Evolutionary conservation across 1,140 invertebrate species (phyloP).

Genomic region (Rhagoletis zephyria): DNA sequence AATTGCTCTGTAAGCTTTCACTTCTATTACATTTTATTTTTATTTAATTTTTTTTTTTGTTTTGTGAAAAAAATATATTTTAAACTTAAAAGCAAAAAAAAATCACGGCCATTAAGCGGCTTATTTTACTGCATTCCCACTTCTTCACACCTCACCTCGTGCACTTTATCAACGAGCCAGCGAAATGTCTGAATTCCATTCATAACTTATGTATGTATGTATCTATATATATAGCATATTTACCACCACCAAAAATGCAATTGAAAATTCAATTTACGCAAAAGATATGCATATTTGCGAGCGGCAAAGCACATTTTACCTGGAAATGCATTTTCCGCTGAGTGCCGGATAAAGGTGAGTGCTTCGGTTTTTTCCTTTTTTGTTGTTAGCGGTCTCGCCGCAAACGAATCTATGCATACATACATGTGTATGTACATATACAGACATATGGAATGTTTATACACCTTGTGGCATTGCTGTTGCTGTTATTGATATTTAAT

Average conservation of each 20-base stretch:
- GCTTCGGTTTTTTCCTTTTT: background rate
- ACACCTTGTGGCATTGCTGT: background rate
- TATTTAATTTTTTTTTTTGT: too few relatives aligned
- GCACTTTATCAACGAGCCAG: background rate
- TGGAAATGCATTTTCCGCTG: slow-evolving; percentile 45
- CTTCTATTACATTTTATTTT: too few relatives aligned
- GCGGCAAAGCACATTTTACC: slow-evolving; percentile 5
- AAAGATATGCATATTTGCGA: slow-evolving; percentile 33
- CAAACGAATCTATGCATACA: background rate
- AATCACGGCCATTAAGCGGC: background rate
- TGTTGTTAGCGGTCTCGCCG: background rate
- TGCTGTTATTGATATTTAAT: background rate
- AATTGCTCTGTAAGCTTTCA: too few relatives aligned
- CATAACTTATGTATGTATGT: background rate
- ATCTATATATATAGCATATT: background rate
- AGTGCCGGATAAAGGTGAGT: background rate
- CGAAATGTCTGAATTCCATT: background rate
- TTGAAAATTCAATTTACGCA: slow-evolving; percentile 40
- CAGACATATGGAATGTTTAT: background rate
- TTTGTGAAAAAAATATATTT: too few relatives aligned
- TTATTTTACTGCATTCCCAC: background rate
- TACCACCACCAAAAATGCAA: background rate
- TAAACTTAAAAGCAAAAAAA: too few relatives aligned
- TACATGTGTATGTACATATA: background rate
- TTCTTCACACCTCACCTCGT: background rate